Evolutionary conservation across 2,113 vertebrate genomes (phyloP).

Genomic region (Manacus vitellinus): DNA sequence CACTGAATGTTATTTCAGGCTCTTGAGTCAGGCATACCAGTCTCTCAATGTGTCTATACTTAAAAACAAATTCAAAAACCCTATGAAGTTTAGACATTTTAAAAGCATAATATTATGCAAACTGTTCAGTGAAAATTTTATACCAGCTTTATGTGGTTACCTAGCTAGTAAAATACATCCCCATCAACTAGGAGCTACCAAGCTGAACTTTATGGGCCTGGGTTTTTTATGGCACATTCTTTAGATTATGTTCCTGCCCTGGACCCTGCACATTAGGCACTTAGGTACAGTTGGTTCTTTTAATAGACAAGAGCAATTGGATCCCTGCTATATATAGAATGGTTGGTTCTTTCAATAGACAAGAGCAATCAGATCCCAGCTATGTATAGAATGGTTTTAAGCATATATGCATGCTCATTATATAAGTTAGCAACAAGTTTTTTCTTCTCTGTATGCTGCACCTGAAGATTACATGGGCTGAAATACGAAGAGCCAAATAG

Average conservation of each 20-base stretch:
- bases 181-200: neutral
- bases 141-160: neutral
- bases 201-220: neutral
- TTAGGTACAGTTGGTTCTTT: neutral
- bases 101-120: neutral
- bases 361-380: neutral
- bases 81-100: neutral
- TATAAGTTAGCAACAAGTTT: neutral
- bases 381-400: neutral
- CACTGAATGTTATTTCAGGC: neutral
- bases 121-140: neutral
- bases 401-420: neutral
- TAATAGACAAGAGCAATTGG: neutral
- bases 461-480: neutral
- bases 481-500: neutral
- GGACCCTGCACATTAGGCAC: neutral
- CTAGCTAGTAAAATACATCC: neutral
- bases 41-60: neutral
- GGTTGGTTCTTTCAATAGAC: constrained; percentile 11
- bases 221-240: neutral
- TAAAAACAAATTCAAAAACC: neutral
- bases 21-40: neutral
- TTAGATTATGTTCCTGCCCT: neutral
- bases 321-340: constrained; percentile 1
- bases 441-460: neutral